A percentile compares a stretch with the other conserved stretches of the same genome.
phyloP scores from a whole-genome alignment of 2,113 vertebrate species.

The Ornithorhynchus anatinus region DNA sequence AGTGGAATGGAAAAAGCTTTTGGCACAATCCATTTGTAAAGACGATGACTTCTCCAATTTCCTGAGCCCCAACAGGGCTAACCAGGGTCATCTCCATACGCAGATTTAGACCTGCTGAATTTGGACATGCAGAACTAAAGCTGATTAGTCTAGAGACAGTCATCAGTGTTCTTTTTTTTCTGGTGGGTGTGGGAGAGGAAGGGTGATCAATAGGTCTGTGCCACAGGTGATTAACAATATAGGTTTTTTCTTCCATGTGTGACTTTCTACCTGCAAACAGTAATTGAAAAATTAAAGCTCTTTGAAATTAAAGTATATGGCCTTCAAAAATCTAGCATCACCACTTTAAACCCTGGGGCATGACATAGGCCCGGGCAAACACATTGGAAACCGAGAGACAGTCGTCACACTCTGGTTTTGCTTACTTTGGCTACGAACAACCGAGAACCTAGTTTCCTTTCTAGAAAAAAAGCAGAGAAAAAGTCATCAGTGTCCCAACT shows the following conservation, averaged over 20 bases:
- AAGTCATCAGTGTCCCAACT: too few relatives aligned
- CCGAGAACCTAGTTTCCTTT: not conserved
- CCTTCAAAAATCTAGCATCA: slow-evolving; percentile 22
- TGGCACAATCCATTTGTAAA: not conserved
- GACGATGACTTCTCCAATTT: not conserved
- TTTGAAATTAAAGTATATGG: slow-evolving; percentile 40
- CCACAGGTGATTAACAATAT: not conserved
- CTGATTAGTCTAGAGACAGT: too few relatives aligned
- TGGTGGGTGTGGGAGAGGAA: not conserved
- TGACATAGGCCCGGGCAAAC: not conserved
- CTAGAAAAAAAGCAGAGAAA: too few relatives aligned
- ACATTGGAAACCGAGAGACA: too few relatives aligned
- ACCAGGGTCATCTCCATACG: too few relatives aligned
- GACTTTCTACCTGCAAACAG: slow-evolving; percentile 5
- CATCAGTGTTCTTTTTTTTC: too few relatives aligned
- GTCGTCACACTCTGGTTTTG: not conserved
- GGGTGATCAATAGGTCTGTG: not conserved
- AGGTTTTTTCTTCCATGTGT: slow-evolving; percentile 6
- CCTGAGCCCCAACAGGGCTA: too few relatives aligned
- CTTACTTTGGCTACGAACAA: not conserved
- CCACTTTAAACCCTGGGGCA: not conserved
- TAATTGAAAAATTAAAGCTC: slow-evolving; percentile 25
- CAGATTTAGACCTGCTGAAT: not conserved
- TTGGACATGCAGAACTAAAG: not conserved
- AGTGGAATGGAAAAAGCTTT: not conserved